Base-by-base conservation (phyloP, 53 echinoderm and acorn worm species). In the Apostichopus leukothele region DNA sequence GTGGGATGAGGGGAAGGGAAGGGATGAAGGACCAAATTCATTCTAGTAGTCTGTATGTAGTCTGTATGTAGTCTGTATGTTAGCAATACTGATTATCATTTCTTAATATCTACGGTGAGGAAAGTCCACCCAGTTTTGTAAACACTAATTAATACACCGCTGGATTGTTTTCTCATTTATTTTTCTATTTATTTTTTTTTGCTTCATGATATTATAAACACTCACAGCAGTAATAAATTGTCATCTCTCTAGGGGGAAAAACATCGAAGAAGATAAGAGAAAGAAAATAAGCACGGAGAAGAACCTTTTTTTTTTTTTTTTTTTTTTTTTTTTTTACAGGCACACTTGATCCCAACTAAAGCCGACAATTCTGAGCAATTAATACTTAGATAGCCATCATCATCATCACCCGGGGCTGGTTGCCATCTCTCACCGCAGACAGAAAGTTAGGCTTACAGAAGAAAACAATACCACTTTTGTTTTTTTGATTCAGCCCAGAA, bases 221-320 rank as follows among this genome's bases (percentile, higher is more conserved):
- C 54, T 74, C 88, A 87, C 88, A 87, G 88, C 88, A 87, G 74
- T 87, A 86, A 71, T 71, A 54, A 54, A 71, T 21, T 86, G 74
- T 87, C 59, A 75, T 75, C 75, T 87, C 51, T 87, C 7, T 39
- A 50, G 23, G 74, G 88, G 88, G 88, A 59, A 87, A 87, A 87
- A 39, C 75, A 75, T 75, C n/a, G 88, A 87, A 87, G 75, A 87
- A 87, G 55, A 75, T 71, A 59, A 87, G 27, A 75, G 88, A 87
- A 74, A 74, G 52, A 87, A 53, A 75, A 23, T 12, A 86, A 18
- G 16, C 55, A 25, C 50, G 60, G 53, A 21, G 20, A 52, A 79
- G 79, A 13, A 54, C 4, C 4, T 21, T 6, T 55, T 81, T 81
- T 54, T 79, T 52, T 53, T 79, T 79, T 79, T 51, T 79, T 78